Percentiles rank a stretch among this genome's conserved stretches.
phyloP scores from a whole-genome alignment of 2,888 invertebrate genomes.

The Cantharis flavilabris region DNA sequence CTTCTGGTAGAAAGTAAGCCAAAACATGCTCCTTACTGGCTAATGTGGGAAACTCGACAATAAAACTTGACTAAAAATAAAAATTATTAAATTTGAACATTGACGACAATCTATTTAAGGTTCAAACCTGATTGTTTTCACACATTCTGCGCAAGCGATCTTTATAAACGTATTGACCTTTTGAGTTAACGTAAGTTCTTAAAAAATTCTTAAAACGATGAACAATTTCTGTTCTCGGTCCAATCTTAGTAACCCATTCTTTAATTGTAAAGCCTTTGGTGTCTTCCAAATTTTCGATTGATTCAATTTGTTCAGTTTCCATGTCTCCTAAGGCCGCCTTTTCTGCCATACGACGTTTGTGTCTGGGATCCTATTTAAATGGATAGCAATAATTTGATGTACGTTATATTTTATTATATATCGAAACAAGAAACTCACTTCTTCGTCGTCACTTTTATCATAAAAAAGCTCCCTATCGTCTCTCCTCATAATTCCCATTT shows the following conservation, averaged over 20 bases:
- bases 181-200: conserved; percentile 84
- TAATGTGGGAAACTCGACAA: conserved; percentile 90
- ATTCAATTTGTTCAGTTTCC: conserved; percentile 72
- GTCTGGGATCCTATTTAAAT: conserved; percentile 61
- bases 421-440: conserved; percentile 24
- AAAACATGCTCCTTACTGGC: conserved; percentile 90
- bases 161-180: conserved; percentile 86
- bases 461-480: conserved; percentile 88
- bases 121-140: conserved; percentile 74
- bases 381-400: conserved; percentile 47
- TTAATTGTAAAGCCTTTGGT: conserved; percentile 93
- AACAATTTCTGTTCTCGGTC: conserved; percentile 93
- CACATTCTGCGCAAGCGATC: conserved; percentile 95
- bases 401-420: neutral
- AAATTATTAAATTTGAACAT: neutral
- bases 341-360: conserved; percentile 81
- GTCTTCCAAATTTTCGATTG: conserved; percentile 97
- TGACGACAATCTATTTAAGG: neutral
- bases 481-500: conserved; percentile 59
- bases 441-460: conserved; percentile 58
- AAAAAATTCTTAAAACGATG: conserved; percentile 92
- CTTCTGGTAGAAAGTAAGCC: conserved; percentile 97
- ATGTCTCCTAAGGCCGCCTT: conserved; percentile 83
- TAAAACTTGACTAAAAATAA: conserved; percentile 70
- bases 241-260: conserved; percentile 97